Evolutionary conservation across 2,888 invertebrate genomes (phyloP), one percentile per base, ranked within the genome.

Genomic region (Phytoseiulus persimilis): DNA sequence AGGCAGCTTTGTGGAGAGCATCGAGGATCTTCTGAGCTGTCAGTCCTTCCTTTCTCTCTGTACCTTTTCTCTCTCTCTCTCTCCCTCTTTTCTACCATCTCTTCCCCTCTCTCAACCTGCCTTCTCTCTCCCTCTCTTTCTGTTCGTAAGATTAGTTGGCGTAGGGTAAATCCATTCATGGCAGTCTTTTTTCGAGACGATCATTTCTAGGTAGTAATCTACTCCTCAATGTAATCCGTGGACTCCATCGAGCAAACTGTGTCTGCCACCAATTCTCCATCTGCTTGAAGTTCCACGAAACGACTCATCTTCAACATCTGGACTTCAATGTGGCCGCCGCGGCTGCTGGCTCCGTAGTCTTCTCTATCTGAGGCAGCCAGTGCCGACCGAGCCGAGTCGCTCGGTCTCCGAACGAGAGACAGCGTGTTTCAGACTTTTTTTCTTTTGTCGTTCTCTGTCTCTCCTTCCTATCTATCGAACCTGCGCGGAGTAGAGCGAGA

Each of bases 231-330:
- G 87, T 87, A 87, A 87, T 87, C 87, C 33, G 32, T 87, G n/a
- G 45, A 87, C 33, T 87, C 87, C 87, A 87, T 45, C 45, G 32
- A 39, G 33, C 32, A 33, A 45, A 87, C 39, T 87, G n/a, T 87
- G 87, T 87, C 87, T 31, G n/a, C 45, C 87, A 31, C 32, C 87
- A 87, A 39, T 45, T 87, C 33, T 87, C n/a, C 87, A 87, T 87
- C 87, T 87, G 87, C 87, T 33, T 45, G 87, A 87, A 87, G 87
- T 87, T 87, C 33, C 87, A 31, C 33, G 33, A 87, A 87, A n/a
- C 87, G 33, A 33, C 87, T 87, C 87, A 87, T 87, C 87, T 87
- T 87, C 87, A 87, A 87, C 87, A 87, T 87, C 87, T 87, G 87
- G 87, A 87, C 87, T 14, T 39, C 65, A 65, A 65, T 65, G 65